Conservation (phyloP, 1,140 invertebrate genomes). For the Nomia melanderi region DNA sequence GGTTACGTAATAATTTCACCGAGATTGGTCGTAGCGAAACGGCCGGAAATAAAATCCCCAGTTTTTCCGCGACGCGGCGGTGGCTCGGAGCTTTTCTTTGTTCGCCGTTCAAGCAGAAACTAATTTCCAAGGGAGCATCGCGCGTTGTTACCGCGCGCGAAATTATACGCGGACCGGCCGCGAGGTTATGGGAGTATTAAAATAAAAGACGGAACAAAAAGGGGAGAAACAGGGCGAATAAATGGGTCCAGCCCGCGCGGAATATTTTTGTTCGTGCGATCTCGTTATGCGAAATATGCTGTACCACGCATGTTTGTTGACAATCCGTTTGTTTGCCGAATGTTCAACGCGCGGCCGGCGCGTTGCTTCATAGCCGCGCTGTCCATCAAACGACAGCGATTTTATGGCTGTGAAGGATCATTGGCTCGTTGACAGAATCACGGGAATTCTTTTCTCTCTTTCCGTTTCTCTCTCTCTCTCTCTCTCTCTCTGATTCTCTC, state of each 20-base stretch:
- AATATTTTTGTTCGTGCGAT: not conserved
- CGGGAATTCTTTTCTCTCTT: too few relatives aligned
- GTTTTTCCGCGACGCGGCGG: not conserved
- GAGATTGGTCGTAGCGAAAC: not conserved
- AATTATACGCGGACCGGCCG: not conserved
- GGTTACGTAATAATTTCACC: slow-evolving; percentile 16
- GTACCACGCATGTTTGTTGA: slow-evolving; percentile 33
- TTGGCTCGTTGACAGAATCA: slow-evolving; percentile 1
- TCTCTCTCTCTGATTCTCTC: too few relatives aligned
- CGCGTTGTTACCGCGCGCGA: not conserved
- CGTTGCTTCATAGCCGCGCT: slow-evolving; percentile 1
- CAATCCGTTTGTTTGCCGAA: slow-evolving; percentile 22
- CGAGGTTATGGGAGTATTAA: not conserved
- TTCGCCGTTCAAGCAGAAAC: slow-evolving; percentile 1
- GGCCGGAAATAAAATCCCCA: not conserved
- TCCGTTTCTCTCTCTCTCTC: too few relatives aligned
- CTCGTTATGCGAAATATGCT: slow-evolving; percentile 10
- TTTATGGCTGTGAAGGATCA: not conserved
- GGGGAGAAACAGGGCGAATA: too few relatives aligned
- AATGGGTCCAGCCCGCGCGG: not conserved
- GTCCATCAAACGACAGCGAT: slow-evolving; percentile 21
- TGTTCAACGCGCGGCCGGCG: not conserved
- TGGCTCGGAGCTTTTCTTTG: not conserved
- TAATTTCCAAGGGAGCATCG: slow-evolving; percentile 14
- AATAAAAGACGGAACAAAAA: not conserved